Evolutionary conservation across 2,113 vertebrate species (phyloP).

Genomic region (Bujurquina vittata): DNA sequence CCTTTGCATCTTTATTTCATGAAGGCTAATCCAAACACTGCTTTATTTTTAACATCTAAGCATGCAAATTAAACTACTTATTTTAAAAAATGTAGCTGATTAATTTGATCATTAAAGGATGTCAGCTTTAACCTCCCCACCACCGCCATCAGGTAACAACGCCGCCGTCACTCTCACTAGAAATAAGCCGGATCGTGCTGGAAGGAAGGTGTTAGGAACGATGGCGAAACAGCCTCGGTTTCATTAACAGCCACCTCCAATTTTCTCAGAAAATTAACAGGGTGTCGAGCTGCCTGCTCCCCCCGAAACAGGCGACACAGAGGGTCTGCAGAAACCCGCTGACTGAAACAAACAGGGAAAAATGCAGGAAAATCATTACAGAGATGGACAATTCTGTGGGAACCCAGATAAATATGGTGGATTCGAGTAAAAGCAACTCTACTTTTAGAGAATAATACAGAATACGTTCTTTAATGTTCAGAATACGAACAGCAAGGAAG

Average conservation of each 20-base stretch:
- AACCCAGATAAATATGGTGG: background rate
- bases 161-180: background rate
- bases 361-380: background rate
- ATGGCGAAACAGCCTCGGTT: background rate
- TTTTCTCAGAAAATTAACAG: conserved; percentile 1
- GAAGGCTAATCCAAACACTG: background rate
- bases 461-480: background rate
- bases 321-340: background rate
- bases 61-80: background rate
- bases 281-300: background rate
- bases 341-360: background rate
- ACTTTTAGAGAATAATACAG: background rate
- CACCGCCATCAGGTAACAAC: background rate
- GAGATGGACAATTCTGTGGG: too few relatives aligned
- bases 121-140: background rate
- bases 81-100: background rate
- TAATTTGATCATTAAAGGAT: background rate
- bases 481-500: background rate
- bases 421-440: background rate
- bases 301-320: background rate
- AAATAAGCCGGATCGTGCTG: background rate
- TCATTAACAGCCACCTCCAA: background rate
- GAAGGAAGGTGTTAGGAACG: background rate
- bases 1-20: conserved; percentile 21
- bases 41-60: background rate